phyloP scores from a whole-genome alignment of 2,888 invertebrate species.

The Allygus modestus region DNA sequence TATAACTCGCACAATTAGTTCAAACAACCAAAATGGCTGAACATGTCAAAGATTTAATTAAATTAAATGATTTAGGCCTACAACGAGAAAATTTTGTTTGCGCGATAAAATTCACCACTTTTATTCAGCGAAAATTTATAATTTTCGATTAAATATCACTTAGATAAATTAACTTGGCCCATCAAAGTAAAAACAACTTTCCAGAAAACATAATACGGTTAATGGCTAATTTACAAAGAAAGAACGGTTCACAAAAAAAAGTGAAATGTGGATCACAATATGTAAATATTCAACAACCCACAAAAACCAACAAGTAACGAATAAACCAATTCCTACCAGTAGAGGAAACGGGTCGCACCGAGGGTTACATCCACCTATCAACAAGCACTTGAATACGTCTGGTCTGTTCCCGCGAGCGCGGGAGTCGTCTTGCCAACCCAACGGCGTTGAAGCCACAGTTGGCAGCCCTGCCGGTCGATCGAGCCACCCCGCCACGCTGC shows the following conservation, averaged over 20 bases:
- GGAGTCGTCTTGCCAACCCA: not conserved
- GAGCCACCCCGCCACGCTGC: conserved; percentile 15
- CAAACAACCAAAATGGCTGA: conserved; percentile 12
- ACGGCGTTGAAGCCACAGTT: conserved; percentile 15
- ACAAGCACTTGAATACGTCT: conserved; percentile 26
- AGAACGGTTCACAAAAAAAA: too few relatives aligned
- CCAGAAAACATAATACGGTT: too few relatives aligned
- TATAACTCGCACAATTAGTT: not conserved
- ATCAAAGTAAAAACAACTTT: too few relatives aligned
- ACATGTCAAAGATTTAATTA: not conserved
- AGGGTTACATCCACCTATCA: not conserved
- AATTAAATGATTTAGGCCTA: too few relatives aligned
- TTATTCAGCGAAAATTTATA: too few relatives aligned
- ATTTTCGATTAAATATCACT: too few relatives aligned
- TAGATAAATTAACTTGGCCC: too few relatives aligned
- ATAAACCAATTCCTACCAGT: not conserved
- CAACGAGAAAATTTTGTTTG: too few relatives aligned
- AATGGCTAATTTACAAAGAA: too few relatives aligned
- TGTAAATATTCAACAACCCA: not conserved
- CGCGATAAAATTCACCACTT: too few relatives aligned
- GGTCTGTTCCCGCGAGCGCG: conserved; percentile 10
- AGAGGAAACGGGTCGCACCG: not conserved
- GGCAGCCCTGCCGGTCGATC: conserved; percentile 30
- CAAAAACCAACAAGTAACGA: not conserved
- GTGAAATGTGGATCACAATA: conserved; percentile 28